Base-by-base conservation (phyloP, 2,113 vertebrate genomes). In the Todiramphus saurophagus region DNA sequence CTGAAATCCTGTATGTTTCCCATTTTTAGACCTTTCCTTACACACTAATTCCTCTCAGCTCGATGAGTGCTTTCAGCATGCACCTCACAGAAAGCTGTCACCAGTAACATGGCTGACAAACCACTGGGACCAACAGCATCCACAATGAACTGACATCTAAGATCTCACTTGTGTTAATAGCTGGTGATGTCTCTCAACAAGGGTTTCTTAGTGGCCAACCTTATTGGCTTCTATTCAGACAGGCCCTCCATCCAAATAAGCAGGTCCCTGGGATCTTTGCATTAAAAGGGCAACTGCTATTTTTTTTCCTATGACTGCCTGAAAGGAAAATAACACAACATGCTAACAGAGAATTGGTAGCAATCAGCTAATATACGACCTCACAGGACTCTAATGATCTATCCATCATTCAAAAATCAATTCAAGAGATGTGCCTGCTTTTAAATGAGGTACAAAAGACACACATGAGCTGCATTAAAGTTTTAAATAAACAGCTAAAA, bases 171-270 rank as follows among this genome's bases (percentile, higher is more conserved):
- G 63, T 35, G 62, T 63, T 92, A 93, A 96, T 23, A 77, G 68
- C 75, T 91, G 58, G 5, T 89, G 85, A 88, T 82, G 73, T 19
- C 67, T 82, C 78, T 53, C 87, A 77, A 59, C 21, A 48, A 64
- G 46, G 24, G 24, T 50, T 82, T 81, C 87, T 67, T 30, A 51
- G 67, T 39, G 77, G 83, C 79, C 87, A 64, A 1, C 7, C 46
- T n/a, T 30, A 60, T 67, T 93, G 13, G 27, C 51, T 55, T 44
- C 87, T 58, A 11, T 16, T 81, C 59, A 59, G 69, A 73, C 89
- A 93, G 43, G 64, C 10, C 92, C 91, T 83, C 78, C 81, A 93
- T 86, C 62, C 77, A 59, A 81, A 95, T 90, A 30, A 93, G 83
- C 83, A 82, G 78, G 37, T 68, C 37, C 44, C 27, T 73, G 63